Percentiles rank a stretch among this genome's conserved stretches.
Conservation (phyloP, 2,113 vertebrate species). For the Polypterus bichir region DNA sequence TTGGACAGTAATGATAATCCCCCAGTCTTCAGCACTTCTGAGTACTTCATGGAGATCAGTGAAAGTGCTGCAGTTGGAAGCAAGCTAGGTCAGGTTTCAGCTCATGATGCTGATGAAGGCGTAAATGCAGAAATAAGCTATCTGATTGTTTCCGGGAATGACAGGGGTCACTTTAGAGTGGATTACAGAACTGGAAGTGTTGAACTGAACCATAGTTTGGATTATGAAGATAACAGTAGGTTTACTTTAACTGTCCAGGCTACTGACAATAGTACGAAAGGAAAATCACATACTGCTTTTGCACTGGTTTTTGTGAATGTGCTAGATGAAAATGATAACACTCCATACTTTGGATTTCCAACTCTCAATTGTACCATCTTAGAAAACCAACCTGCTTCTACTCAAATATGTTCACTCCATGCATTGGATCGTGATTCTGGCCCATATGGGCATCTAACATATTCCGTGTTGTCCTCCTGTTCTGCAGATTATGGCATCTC, state of each 20-base stretch:
- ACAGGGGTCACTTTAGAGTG: constrained; percentile 53
- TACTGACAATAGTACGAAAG: constrained; percentile 44
- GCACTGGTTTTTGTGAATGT: constrained; percentile 52
- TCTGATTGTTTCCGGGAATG: constrained; percentile 65
- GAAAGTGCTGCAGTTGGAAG: constrained; percentile 59
- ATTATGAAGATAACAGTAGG: constrained; percentile 66
- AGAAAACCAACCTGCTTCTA: constrained; percentile 70
- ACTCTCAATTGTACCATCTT: constrained; percentile 52
- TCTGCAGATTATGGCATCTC: constrained; percentile 40
- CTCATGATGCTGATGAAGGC: constrained; percentile 60
- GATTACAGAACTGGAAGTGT: constrained; percentile 59
- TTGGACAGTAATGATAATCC: constrained; percentile 76
- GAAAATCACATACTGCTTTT: constrained; percentile 53
- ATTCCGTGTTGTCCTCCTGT: constrained; percentile 69
- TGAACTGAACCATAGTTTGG: constrained; percentile 49
- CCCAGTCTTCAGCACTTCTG: constrained; percentile 53
- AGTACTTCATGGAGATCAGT: constrained; percentile 56
- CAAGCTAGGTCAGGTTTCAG: constrained; percentile 53
- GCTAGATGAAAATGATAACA: constrained; percentile 79
- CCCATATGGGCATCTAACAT: constrained; percentile 66
- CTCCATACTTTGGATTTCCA: constrained; percentile 66
- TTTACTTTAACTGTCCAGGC: constrained; percentile 68
- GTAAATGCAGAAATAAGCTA: constrained; percentile 58
- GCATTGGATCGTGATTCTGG: constrained; percentile 77
- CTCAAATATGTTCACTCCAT: constrained; percentile 55